Conservation (phyloP, 2,113 vertebrate species). For the Aldabrachelys gigantea region DNA sequence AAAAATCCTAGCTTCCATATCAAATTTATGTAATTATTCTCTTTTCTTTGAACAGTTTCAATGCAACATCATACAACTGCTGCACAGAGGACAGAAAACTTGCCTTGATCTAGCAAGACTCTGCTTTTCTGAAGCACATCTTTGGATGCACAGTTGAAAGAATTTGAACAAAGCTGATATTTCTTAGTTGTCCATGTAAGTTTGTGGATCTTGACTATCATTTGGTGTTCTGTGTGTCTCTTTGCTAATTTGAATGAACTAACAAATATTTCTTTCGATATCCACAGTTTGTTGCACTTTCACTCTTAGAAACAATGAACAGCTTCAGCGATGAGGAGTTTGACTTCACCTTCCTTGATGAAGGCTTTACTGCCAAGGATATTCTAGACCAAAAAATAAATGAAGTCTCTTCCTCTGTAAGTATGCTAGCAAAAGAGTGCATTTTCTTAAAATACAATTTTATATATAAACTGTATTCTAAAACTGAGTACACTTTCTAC, state of each 20-base stretch:
- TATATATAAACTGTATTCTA: not conserved
- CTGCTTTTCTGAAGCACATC: slow-evolving; percentile 80
- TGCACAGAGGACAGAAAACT: slow-evolving; percentile 75
- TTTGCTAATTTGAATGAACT: not conserved
- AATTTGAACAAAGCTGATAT: slow-evolving; percentile 62
- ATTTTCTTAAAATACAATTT: accelerated
- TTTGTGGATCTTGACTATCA: not conserved
- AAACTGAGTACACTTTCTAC: not conserved
- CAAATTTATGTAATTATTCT: not conserved
- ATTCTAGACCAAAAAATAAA: slow-evolving; percentile 96
- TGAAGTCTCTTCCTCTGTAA: slow-evolving; percentile 92
- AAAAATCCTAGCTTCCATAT: not conserved
- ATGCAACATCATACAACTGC: slow-evolving; percentile 72
- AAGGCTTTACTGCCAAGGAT: slow-evolving; percentile 95
- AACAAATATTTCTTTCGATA: not conserved
- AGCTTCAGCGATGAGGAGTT: slow-evolving; percentile 80
- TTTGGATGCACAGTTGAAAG: slow-evolving; percentile 76
- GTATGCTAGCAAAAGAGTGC: slow-evolving; percentile 27
- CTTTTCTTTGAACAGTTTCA: slow-evolving; percentile 69
- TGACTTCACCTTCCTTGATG: slow-evolving; percentile 92
- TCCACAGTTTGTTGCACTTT: slow-evolving; percentile 74
- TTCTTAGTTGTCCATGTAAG: slow-evolving; percentile 80
- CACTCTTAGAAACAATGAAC: slow-evolving; percentile 80
- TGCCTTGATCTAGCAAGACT: slow-evolving; percentile 78
- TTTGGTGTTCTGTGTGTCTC: not conserved